Percentiles rank a stretch among this genome's conserved stretches.
Conservation (phyloP, 2,888 invertebrate species). For the Maniola hyperantus region DNA sequence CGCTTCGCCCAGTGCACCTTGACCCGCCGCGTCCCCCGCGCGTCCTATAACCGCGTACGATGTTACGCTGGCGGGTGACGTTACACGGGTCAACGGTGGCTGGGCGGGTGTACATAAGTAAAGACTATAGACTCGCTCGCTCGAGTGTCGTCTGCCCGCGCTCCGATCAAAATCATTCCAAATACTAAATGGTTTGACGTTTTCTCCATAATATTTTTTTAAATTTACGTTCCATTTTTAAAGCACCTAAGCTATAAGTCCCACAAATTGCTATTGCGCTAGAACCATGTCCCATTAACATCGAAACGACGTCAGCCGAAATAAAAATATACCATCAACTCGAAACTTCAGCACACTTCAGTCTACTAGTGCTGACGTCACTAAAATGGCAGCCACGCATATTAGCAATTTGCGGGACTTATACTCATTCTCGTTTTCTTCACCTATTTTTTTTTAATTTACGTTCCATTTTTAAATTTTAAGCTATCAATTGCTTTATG, state of each 20-base stretch:
- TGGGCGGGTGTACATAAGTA: conserved; percentile 66
- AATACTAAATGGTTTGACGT: conserved; percentile 71
- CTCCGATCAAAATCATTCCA: conserved; percentile 77
- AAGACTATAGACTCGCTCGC: conserved; percentile 70
- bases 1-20: conserved; percentile 67
- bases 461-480: neutral
- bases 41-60: conserved; percentile 51
- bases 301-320: no score
- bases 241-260: neutral
- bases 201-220: conserved; percentile 47
- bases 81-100: conserved; percentile 53
- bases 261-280: no score
- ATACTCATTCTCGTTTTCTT: no score
- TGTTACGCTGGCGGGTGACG: conserved; percentile 58
- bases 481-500: no score
- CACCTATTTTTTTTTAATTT: conserved; percentile 41
- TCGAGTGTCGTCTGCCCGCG: conserved; percentile 78
- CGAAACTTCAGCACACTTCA: no score
- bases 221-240: conserved; percentile 9
- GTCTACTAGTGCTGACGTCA: no score
- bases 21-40: conserved; percentile 61
- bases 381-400: no score
- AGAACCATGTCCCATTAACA: no score
- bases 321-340: no score
- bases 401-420: no score